These are phyloP conservation scores for Acestrorhynchus altus DNA, from an alignment of 2,797 vertebrate species.

Conservation along the genomic window DNA sequence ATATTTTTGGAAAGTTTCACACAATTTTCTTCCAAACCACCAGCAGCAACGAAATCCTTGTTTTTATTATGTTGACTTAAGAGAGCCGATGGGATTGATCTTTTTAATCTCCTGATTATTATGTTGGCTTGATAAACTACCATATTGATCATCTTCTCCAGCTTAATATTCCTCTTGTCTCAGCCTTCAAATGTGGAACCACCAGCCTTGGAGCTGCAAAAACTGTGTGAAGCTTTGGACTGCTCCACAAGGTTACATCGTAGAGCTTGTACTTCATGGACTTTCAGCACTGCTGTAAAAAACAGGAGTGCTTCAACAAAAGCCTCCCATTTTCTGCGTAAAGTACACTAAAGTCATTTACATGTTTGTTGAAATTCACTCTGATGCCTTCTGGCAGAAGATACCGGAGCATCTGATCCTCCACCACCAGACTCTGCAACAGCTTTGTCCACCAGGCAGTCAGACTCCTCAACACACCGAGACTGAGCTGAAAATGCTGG, in stretches of 20 bases:
- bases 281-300: not conserved
- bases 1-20: conserved; percentile 2
- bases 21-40: not conserved
- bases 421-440: no score
- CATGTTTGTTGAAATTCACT: no score
- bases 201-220: not conserved
- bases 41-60: not conserved
- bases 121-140: conserved; percentile 18
- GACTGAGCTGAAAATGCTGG: no score
- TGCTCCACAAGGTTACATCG: not conserved
- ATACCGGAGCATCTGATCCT: no score
- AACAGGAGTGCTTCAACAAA: not conserved
- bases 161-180: not conserved
- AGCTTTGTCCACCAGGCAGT: no score
- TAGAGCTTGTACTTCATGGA: not conserved
- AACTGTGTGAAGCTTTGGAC: not conserved
- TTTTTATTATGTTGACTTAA: conserved; percentile 8
- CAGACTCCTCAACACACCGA: no score
- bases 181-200: not conserved
- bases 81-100: conserved; percentile 27
- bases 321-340: not conserved
- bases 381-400: no score
- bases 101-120: conserved; percentile 33
- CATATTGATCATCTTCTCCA: conserved; percentile 28
- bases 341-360: no score